Percentiles rank a stretch among this genome's conserved stretches.
Conservation (phyloP, 1,140 invertebrate genomes). For the Bombus impatiens region DNA sequence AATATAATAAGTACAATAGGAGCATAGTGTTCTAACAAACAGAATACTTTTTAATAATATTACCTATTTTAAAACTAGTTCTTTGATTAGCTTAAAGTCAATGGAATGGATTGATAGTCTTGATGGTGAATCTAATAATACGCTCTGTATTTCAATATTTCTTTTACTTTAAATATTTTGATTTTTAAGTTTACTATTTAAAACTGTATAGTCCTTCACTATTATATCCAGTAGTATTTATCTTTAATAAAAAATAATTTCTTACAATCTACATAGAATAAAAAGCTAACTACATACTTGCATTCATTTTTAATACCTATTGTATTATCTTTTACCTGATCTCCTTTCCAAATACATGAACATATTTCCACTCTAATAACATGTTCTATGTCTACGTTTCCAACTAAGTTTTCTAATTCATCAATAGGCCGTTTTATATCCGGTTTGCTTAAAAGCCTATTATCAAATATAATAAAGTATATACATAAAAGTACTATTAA, state of each 20-base stretch:
- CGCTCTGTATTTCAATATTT: slow-evolving; percentile 33
- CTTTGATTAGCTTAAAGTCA: slow-evolving; percentile 72
- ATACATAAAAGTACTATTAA: not conserved
- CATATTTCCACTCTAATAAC: slow-evolving; percentile 87
- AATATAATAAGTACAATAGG: not conserved
- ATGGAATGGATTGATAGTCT: slow-evolving; percentile 68
- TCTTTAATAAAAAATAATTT: not conserved
- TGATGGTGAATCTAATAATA: slow-evolving; percentile 54
- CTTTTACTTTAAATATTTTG: slow-evolving; percentile 39
- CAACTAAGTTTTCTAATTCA: slow-evolving; percentile 85
- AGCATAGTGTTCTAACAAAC: not conserved
- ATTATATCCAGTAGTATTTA: slow-evolving; percentile 74
- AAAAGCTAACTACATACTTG: slow-evolving; percentile 64
- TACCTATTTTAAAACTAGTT: slow-evolving; percentile 64
- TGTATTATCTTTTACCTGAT: slow-evolving; percentile 61
- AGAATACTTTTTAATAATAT: not conserved
- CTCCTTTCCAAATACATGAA: slow-evolving; percentile 70
- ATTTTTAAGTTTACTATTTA: slow-evolving; percentile 73
- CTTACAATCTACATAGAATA: slow-evolving; percentile 9
- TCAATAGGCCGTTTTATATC: slow-evolving; percentile 86
- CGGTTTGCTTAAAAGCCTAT: slow-evolving; percentile 87
- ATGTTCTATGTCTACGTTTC: slow-evolving; percentile 85
- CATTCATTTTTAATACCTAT: slow-evolving; percentile 80
- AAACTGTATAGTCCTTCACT: slow-evolving; percentile 72
- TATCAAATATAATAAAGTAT: slow-evolving; percentile 25